Evolutionary conservation across 2,888 invertebrate species (phyloP), one percentile per base, ranked within the genome.

Genomic region (Drosophila sordidapex): DNA sequence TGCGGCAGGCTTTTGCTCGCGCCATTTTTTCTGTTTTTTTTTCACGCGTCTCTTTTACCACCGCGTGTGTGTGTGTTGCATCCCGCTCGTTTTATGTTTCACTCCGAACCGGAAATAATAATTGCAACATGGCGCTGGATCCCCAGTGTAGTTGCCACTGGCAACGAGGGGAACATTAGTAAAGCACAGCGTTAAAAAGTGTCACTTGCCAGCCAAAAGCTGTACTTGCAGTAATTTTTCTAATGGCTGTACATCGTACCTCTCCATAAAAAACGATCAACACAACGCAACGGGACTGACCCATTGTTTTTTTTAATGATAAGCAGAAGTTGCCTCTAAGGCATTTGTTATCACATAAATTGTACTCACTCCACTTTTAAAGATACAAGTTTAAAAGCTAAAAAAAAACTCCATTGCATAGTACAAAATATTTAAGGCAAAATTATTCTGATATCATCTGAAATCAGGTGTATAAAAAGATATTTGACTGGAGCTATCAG

Each of bases 61-160:
- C 25, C 46, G 25, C 15, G 4, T 25, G 25, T 46, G 4, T 56
- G n/a, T 82, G 75, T 66, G 52, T 75, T 57, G 64, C 83, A 80
- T 89, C 85, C 89, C 87, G 89, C 85, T 87, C 87, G 89, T 89
- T 87, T 89, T 82, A 82, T 77, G 78, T 87, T 79, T 83, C 76
- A 80, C 89, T 89, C 79, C 85, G 74, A 87, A 80, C 70, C 82
- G 86, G 87, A 89, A 80, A 89, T 89, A 87, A 84, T 89, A 86
- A 86, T 89, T 86, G 86, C 89, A 87, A 80, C 85, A 86, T 86
- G 86, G 84, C 87, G 76, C 79, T 74, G 67, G 56, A 69, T 79
- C 71, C 82, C 70, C 68, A 71, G 64, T 38, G 57, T 25, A 63
- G 65, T 58, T 67, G 57, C 63, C 60, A 66, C 58, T 56, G 73